These are phyloP conservation scores for Chrysaora quinquecirrha DNA, from an alignment of 30 jellyfish, hydroid and myxozoan species.

Conservation along the genomic window DNA sequence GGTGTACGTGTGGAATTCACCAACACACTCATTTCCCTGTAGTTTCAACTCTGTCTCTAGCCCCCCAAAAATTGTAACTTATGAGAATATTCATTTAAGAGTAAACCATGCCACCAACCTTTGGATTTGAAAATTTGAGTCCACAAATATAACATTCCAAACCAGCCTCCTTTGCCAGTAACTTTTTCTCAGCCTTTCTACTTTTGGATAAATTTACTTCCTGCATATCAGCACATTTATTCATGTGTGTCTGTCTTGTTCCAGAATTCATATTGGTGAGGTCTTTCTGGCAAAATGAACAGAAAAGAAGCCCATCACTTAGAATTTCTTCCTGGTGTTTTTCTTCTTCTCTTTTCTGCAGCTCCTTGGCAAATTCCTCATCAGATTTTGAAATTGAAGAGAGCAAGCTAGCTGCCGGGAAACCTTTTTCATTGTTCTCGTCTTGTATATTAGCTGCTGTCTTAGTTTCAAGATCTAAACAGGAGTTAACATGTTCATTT, in stretches of 20 bases:
- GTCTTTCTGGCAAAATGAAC: slow-evolving; percentile 59
- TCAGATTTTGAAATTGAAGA: not conserved
- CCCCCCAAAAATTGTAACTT: no score
- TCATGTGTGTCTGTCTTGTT: slow-evolving; percentile 50
- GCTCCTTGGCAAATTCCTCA: slow-evolving; percentile 46
- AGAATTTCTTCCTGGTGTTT: slow-evolving; percentile 32
- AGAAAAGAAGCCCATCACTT: slow-evolving; percentile 24
- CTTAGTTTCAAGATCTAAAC: slow-evolving; percentile 18
- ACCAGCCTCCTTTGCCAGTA: slow-evolving; percentile 14
- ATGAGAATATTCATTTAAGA: no score
- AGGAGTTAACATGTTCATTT: slow-evolving; percentile 42
- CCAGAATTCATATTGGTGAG: slow-evolving; percentile 32
- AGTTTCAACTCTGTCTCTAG: no score
- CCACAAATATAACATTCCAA: slow-evolving; percentile 67
- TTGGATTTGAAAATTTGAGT: not conserved
- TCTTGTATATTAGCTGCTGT: not conserved
- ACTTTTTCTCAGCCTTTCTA: slow-evolving; percentile 37
- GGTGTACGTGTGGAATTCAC: no score
- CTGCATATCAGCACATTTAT: slow-evolving; percentile 57
- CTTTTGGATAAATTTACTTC: slow-evolving; percentile 17
- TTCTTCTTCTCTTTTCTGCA: slow-evolving; percentile 53
- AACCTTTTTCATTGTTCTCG: not conserved
- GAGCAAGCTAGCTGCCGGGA: not conserved
- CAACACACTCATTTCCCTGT: no score
- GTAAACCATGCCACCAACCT: not conserved